phyloP scores from a whole-genome alignment of 2,113 vertebrate genomes.

The Sapajus apella region DNA sequence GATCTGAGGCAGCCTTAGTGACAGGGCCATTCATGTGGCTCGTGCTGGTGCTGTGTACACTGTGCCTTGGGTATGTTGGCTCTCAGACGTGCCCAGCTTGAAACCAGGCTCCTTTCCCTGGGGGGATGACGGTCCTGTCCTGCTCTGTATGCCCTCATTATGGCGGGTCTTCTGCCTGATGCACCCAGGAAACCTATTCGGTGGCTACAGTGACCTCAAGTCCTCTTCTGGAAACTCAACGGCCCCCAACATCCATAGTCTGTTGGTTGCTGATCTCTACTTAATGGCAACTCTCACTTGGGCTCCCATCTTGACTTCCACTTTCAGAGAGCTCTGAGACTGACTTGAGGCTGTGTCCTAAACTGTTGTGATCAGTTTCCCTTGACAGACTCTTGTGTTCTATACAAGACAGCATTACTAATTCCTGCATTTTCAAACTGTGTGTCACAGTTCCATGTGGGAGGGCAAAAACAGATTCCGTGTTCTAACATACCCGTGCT shows the following conservation, averaged over 20 bases:
- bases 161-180: not conserved
- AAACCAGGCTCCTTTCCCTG: not conserved
- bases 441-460: not conserved
- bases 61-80: fast-evolving
- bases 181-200: not conserved
- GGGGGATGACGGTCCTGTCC: not conserved
- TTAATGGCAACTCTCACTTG: not conserved
- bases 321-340: not conserved
- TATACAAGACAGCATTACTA: not conserved
- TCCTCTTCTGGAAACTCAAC: not conserved
- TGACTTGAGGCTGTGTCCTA: not conserved
- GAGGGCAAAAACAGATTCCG: not conserved
- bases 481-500: not conserved
- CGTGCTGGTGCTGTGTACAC: not conserved
- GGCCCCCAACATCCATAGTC: too few relatives aligned
- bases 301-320: not conserved
- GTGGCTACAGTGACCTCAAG: not conserved
- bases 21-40: fast-evolving
- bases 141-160: not conserved
- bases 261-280: not conserved
- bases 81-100: not conserved
- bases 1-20: not conserved
- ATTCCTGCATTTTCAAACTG: not conserved
- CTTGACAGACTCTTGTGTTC: not conserved
- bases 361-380: not conserved